Conservation (phyloP, 2,888 invertebrate species). For the Electrophaes corylata region DNA sequence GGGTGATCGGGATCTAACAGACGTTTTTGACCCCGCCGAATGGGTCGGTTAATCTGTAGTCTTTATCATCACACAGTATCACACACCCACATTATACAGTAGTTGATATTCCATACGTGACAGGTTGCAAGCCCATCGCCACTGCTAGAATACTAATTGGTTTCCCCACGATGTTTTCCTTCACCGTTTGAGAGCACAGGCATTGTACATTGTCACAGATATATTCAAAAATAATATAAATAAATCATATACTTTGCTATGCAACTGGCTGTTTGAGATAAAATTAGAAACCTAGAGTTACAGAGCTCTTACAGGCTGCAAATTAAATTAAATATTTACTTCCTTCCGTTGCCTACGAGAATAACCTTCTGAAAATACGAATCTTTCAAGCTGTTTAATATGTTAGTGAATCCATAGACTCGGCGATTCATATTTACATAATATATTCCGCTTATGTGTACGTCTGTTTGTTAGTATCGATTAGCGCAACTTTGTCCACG, state of each 20-base stretch:
- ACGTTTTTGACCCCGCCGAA: too few species aligned
- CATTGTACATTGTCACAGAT: too few species aligned
- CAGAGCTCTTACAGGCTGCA: constrained; percentile 14
- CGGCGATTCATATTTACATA: constrained; percentile 22
- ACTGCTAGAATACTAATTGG: too few species aligned
- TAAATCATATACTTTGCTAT: not conserved
- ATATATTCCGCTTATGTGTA: not conserved
- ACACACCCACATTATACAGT: too few species aligned
- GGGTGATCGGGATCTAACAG: too few species aligned
- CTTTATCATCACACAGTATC: too few species aligned
- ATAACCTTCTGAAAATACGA: constrained; percentile 35
- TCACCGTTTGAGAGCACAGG: too few species aligned
- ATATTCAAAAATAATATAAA: not conserved
- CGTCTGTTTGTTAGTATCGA: not conserved
- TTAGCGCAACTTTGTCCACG: not conserved
- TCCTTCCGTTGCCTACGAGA: constrained; percentile 34
- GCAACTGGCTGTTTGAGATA: constrained; percentile 8
- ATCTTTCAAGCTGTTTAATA: constrained; percentile 37
- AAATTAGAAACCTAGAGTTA: constrained; percentile 24
- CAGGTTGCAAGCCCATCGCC: too few species aligned
- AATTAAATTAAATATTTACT: constrained; percentile 31
- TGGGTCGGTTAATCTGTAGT: too few species aligned
- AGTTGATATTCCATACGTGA: too few species aligned
- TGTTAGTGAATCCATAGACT: constrained; percentile 31
- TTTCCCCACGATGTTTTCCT: too few species aligned